Evolutionary conservation across 2,797 vertebrate species (phyloP).

Genomic region (Xyrichtys novacula): DNA sequence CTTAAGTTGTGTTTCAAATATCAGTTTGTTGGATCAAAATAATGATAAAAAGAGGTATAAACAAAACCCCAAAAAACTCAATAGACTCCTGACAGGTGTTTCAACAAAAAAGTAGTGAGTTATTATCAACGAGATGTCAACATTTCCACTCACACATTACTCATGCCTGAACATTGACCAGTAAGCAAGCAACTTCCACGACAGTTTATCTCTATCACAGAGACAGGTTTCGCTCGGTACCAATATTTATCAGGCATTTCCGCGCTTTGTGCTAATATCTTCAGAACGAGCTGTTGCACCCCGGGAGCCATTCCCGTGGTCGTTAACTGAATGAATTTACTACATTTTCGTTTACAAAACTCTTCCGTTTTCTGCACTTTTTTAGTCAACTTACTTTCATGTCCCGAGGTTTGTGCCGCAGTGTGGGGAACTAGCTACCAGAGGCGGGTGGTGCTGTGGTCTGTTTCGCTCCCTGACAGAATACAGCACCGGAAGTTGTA

Average conservation of each 20-base stretch:
- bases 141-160: neutral
- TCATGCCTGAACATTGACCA: neutral
- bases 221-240: neutral
- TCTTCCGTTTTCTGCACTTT: neutral
- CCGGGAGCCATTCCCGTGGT: neutral
- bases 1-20: too few relatives aligned
- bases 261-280: neutral
- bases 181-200: neutral
- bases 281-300: too few relatives aligned
- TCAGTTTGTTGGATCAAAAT: too few relatives aligned
- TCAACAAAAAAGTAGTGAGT: neutral
- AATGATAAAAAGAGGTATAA: neutral
- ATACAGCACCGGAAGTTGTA: slow-evolving; percentile 44
- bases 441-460: neutral
- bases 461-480: slow-evolving; percentile 10
- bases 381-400: neutral
- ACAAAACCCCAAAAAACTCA: neutral
- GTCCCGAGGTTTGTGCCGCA: neutral
- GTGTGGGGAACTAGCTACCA: fast-evolving
- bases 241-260: neutral
- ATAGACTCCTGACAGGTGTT: neutral
- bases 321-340: neutral
- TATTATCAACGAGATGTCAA: neutral
- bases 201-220: too few relatives aligned
- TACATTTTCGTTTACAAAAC: fast-evolving